Evolutionary conservation across 2,797 vertebrate species (phyloP), one percentile per base, ranked within the genome.

Genomic region (Rhodeus uyekii): DNA sequence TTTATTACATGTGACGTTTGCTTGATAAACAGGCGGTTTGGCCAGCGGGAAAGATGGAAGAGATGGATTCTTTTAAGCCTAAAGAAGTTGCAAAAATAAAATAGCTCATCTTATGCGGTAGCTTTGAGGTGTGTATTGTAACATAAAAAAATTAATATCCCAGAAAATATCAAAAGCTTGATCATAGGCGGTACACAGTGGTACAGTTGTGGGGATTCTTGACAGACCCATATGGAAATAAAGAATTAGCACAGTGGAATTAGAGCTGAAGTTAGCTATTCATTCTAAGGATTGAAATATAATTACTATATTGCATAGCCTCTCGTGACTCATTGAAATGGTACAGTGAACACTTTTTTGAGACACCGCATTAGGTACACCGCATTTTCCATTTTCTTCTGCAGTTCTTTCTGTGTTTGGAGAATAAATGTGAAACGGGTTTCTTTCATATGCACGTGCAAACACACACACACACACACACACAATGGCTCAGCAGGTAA

Each of bases 1-100:
- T 83, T 85, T 61, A 69, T 75, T 58, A 34, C 84, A 87, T 87
- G 86, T 87, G 86, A 87, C 55, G 38, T 72, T 64, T 82, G 48
- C 61, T 75, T 50, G 60, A 79, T 42, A 74, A 81, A 36, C 48
- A 60, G 22, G n/a, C 48, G 48, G 18, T 60, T 27, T 24, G 22
- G 50, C 29, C 29, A 74, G n/a, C 16, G 60, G 58, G 34, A 48
- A 60, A 53, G 34, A 32, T 58, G 72, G 60, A 42, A 22, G 34
- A 67, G 48, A 60, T 39, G 0, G 18, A 19, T 44, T 24, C 0
- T 71, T 34, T 32, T 6, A 60, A 80, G 24, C 53, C 38, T 9
- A 16, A 39, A n/a, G 50, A 71, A n/a, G 27, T 7, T 80, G 65
- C 12, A 12, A 29, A 60, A 48, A 29, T 12, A 3, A 2, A 50